Evolutionary conservation across 2,888 invertebrate species (phyloP).

Genomic region (Polylopha cassiicola): DNA sequence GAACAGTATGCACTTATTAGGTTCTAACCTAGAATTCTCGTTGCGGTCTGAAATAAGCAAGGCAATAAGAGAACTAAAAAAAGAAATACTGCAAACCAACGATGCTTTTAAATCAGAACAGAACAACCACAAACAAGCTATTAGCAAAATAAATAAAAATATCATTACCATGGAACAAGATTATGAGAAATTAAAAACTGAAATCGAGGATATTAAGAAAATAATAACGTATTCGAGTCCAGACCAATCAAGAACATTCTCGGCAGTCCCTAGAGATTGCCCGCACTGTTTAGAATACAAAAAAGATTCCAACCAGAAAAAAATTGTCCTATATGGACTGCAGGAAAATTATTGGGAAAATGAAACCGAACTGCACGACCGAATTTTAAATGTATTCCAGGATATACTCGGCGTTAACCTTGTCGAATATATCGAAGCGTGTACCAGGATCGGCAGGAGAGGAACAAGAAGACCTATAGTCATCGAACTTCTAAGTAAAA

Average conservation of each 20-base stretch:
- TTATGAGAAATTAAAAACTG: not conserved
- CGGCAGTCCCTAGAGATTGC: too few species aligned
- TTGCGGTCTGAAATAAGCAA: not conserved
- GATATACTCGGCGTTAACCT: not conserved
- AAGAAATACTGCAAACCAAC: not conserved
- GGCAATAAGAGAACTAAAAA: not conserved
- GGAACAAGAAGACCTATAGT: not conserved
- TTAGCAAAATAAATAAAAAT: not conserved
- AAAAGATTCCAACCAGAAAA: not conserved
- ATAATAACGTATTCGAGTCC: too few species aligned
- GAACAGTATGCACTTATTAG: not conserved
- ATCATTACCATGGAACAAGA: not conserved
- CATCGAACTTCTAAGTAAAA: conserved; percentile 2
- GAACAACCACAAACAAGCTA: not conserved
- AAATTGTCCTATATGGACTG: not conserved
- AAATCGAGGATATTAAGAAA: not conserved
- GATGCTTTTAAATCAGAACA: not conserved
- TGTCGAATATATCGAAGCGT: not conserved
- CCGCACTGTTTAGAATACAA: too few species aligned
- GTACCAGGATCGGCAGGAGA: not conserved
- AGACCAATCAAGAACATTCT: too few species aligned
- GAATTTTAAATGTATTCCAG: not conserved
- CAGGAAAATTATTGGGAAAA: not conserved
- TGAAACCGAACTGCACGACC: not conserved
- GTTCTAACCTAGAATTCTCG: not conserved